Evolutionary conservation across 1,140 invertebrate genomes (phyloP), one percentile per base, ranked within the genome.

Genomic region (Solenopsis fugax): DNA sequence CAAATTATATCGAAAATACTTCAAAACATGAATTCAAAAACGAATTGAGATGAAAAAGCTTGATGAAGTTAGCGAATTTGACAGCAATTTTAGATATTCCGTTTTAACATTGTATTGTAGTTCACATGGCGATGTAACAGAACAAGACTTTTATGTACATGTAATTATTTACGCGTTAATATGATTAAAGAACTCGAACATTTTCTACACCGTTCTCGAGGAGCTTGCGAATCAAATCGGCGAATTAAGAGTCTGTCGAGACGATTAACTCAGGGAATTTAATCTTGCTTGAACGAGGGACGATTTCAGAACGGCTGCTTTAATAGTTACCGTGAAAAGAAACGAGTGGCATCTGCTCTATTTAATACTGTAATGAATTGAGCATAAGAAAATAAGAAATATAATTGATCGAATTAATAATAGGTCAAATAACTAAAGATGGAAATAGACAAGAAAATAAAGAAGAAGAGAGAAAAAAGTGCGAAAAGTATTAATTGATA

Each of bases 261-360:
- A 86, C 86, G 90, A 91, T 91, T 91, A 91, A 91, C 88, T 80
- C 72, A 37, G 73, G 85, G 86, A 91, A 91, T 91, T 91, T 91
- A 91, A 91, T 91, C 86, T 91, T 56, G 72, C 65, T 87, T 90
- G 88, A 91, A 91, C 88, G 88, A 91, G 90, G 71, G 72, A 89
- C 86, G 85, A 91, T 91, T 89, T 91, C 87, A 75, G 77, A 85
- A 77, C 71, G 67, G 58, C 85, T 81, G 52, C 75, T 90, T 90
- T 91, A 91, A 89, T 89, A 84, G 87, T 89, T 85, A 41, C 62
- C 34, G 73, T 45, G 29, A 90, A 88, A 88, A 90, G 65, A 88
- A 90, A 77, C 56, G 58, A 88, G 64, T 69, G 58, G 54, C 81
- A 80, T 84, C 54, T 41, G 29, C 41, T n/a, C 52, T 67, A 65